Evolutionary conservation across 2,113 vertebrate genomes (phyloP).

Genomic region (Pterocles orientalis): DNA sequence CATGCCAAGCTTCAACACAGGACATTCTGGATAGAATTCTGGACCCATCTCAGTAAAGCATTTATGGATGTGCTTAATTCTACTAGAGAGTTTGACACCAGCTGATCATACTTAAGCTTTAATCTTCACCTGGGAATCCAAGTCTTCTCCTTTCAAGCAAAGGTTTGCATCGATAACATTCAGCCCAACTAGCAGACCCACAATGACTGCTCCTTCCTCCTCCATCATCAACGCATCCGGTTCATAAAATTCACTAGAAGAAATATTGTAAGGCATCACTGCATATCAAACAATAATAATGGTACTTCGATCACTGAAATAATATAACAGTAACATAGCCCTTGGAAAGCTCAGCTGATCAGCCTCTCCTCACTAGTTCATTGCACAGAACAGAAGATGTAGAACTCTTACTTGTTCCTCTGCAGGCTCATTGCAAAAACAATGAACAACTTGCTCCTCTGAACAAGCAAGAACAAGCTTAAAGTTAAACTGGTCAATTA

Average conservation of each 20-base stretch:
- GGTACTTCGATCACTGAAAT: not conserved
- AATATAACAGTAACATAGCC: not conserved
- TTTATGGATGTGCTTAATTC: not conserved
- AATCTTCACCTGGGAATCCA: constrained; percentile 91
- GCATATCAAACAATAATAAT: not conserved
- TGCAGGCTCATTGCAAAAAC: not conserved
- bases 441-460: not conserved
- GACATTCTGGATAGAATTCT: not conserved
- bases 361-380: not conserved
- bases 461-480: not conserved
- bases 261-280: not conserved
- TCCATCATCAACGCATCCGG: constrained; percentile 90
- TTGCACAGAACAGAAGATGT: not conserved
- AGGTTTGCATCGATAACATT: constrained; percentile 98
- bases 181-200: constrained; percentile 93
- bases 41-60: not conserved
- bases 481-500: not conserved
- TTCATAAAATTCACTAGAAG: constrained; percentile 94
- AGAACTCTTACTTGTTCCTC: not conserved
- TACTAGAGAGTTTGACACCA: not conserved
- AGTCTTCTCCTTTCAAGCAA: constrained; percentile 97
- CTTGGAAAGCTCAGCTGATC: not conserved
- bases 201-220: constrained; percentile 94
- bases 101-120: not conserved
- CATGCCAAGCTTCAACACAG: not conserved